Base-by-base conservation (phyloP, 2,797 vertebrate genomes). In the Leptoclinus maculatus region DNA sequence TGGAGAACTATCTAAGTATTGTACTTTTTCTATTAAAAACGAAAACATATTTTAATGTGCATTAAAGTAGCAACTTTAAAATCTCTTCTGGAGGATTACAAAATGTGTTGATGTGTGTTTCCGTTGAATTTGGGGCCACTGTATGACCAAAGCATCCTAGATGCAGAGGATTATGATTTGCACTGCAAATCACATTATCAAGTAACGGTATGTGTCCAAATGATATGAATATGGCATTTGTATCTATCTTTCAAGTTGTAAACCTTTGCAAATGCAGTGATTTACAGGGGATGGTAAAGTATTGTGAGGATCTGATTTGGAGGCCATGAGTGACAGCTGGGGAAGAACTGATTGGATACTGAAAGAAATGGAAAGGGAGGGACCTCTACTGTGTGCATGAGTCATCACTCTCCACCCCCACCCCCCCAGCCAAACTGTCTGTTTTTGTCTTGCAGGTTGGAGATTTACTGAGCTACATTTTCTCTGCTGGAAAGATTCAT, bases 301-400 rank as follows among this genome's bases (percentile, higher is more conserved):
- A 87, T 80, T 83, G 78, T 83, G 79, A 71, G 83, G 87, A 88
- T 90, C 59, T 84, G 80, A 91, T 91, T 86, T 87, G 76, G 91
- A 89, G 85, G 88, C 78, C 86, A 64, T 93, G 92, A 95, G 77
- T 92, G 93, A 93, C 93, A 94, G 90, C 90, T 93, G 86, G 87
- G 85, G 84, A 90, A 92, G 91, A 93, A 94, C 80, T 93, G 90
- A 94, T 93, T 94, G 92, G 94, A 93, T 93, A 93, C 85, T 88
- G 92, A 93, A 93, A 92, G 88, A 93, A 92, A 94, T 82, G 88
- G 76, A 90, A 92, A 94, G 88, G 94, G 91, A 93, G 91, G 91
- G 86, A 90, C 88, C 91, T 94, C 87, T 86, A 85, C 88, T 81
- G 89, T 83, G 91, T 91, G 92, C 84, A 95, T 94, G 94, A 95